Evolutionary conservation across 37 sponge, comb jelly and placozoan species (phyloP).

Genomic region (Aplysina aerophoba): DNA sequence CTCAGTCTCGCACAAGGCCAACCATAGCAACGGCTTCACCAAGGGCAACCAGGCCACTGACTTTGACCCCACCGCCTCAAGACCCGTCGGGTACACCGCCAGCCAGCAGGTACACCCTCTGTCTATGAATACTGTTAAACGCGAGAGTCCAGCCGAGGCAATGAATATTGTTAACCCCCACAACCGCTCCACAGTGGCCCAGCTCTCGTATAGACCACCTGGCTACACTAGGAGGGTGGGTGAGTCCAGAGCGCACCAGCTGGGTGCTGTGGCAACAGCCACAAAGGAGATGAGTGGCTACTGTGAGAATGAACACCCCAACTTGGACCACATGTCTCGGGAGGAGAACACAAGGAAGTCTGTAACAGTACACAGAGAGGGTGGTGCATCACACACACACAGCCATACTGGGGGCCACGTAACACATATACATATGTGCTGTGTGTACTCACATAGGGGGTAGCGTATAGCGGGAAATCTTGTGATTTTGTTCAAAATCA

Average conservation of each 20-base stretch:
- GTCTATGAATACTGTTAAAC: constrained; percentile 20
- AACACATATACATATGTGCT: too few species aligned
- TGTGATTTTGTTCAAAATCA: too few species aligned
- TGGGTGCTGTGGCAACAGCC: constrained; percentile 10
- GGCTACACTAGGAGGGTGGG: background rate
- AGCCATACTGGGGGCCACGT: too few species aligned
- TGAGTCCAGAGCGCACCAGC: constrained; percentile 4
- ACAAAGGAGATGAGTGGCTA: constrained; percentile 11
- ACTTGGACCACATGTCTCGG: constrained; percentile 2
- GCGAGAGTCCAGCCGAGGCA: constrained; percentile 4
- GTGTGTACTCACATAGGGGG: too few species aligned
- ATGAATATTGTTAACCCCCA: constrained; percentile 27
- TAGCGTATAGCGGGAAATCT: too few species aligned
- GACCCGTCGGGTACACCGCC: background rate
- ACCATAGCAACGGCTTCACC: constrained; percentile 60
- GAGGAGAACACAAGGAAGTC: constrained; percentile 5
- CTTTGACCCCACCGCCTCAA: background rate
- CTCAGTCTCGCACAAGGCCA: constrained; percentile 14
- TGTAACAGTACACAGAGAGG: too few species aligned
- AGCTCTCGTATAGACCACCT: constrained; percentile 11
- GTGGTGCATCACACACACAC: too few species aligned
- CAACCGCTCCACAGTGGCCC: background rate
- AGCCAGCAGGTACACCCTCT: background rate
- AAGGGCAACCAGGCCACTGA: constrained; percentile 50
- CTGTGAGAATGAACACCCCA: constrained; percentile 25